Conservation (phyloP, 2,113 vertebrate species). For the Osmerus mordax region DNA sequence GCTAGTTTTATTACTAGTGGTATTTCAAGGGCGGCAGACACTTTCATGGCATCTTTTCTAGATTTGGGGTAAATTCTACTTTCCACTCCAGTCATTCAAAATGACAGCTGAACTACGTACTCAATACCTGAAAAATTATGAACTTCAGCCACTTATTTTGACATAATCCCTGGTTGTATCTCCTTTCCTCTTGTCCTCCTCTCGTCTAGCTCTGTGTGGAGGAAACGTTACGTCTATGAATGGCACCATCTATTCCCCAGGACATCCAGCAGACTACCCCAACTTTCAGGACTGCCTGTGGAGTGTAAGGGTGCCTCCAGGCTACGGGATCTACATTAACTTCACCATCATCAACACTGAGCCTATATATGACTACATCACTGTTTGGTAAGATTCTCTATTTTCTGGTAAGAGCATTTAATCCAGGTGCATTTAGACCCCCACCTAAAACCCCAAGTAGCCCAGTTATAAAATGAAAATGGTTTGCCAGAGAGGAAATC, state of each 20-base stretch:
- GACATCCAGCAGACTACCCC: constrained; percentile 95
- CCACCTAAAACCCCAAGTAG: too few relatives aligned
- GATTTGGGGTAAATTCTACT: too few relatives aligned
- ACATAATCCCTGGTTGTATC: neutral
- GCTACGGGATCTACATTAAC: constrained; percentile 93
- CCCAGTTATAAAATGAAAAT: too few relatives aligned
- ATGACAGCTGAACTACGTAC: too few relatives aligned
- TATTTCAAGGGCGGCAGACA: constrained; percentile 36
- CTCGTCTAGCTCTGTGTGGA: constrained; percentile 85
- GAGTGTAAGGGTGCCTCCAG: constrained; percentile 90
- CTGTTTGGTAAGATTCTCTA: constrained; percentile 83
- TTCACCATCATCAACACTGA: constrained; percentile 96
- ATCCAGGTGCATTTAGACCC: too few relatives aligned
- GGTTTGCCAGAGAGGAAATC: too few relatives aligned
- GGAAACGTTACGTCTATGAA: constrained; percentile 95
- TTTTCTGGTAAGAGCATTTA: too few relatives aligned
- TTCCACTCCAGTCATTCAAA: too few relatives aligned
- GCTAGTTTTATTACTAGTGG: constrained; percentile 33
- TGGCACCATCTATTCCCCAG: constrained; percentile 95
- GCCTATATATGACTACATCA: constrained; percentile 97
- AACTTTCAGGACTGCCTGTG: constrained; percentile 97
- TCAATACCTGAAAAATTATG: too few relatives aligned
- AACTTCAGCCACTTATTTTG: neutral
- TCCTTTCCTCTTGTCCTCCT: neutral
- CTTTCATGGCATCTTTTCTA: constrained; percentile 18